Percentiles rank a stretch among this genome's conserved stretches.
Conservation (phyloP, 92 coral and sea anemone species). For the Desmophyllum pertusum region DNA sequence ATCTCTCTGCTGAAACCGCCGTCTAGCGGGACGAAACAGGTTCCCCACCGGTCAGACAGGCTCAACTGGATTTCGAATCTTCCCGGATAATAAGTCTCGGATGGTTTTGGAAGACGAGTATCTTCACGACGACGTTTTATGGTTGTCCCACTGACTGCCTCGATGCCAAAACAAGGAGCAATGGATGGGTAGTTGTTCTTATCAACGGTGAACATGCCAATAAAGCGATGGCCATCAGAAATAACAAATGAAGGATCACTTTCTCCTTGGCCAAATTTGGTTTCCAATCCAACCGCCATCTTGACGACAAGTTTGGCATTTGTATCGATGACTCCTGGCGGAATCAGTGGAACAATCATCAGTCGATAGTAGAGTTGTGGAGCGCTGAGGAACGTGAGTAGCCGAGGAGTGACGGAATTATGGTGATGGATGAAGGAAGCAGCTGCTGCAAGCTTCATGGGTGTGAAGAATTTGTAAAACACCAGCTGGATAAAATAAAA, state of each 20-base stretch:
- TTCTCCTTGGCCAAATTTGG: slow-evolving; percentile 1
- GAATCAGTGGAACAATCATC: slow-evolving; percentile 19
- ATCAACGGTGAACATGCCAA: neutral
- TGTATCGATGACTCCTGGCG: neutral
- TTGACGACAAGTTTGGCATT: slow-evolving; percentile 11
- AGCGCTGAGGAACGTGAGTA: slow-evolving; percentile 29
- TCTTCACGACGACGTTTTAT: neutral
- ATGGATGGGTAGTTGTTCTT: neutral
- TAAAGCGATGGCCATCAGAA: slow-evolving; percentile 25
- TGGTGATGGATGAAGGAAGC: slow-evolving; percentile 34
- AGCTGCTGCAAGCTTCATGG: slow-evolving; percentile 10
- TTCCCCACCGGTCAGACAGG: slow-evolving; percentile 44
- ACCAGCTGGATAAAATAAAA: neutral
- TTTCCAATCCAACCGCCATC: slow-evolving; percentile 22
- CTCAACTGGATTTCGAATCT: slow-evolving; percentile 29
- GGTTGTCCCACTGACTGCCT: slow-evolving; percentile 11
- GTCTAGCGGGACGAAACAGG: slow-evolving; percentile 28
- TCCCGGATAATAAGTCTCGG: slow-evolving; percentile 22
- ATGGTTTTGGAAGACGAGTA: slow-evolving; percentile 3
- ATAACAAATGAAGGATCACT: slow-evolving; percentile 27
- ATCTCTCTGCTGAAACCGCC: slow-evolving; percentile 37
- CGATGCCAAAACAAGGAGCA: neutral
- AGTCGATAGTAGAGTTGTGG: slow-evolving; percentile 1
- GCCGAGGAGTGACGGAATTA: slow-evolving; percentile 13
- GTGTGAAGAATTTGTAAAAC: slow-evolving; percentile 20